Percentiles rank a stretch among this genome's conserved stretches.
Conservation (phyloP, 2,888 invertebrate genomes). For the Conchocele bisecta region DNA sequence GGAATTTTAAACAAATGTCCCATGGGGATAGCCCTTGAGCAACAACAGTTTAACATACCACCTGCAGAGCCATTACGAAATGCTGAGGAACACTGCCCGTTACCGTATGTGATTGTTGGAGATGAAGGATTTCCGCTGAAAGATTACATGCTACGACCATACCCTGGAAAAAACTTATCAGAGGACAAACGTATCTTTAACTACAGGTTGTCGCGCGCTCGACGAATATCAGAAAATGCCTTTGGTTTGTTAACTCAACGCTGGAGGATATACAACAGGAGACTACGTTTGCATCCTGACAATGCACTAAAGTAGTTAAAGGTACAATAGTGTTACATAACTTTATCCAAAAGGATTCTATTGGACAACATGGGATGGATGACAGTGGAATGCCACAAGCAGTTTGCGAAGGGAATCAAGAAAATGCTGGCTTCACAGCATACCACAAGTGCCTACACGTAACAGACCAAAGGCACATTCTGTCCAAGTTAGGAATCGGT, state of each 20-base stretch:
- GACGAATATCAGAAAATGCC: slow-evolving; percentile 26
- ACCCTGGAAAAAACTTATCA: slow-evolving; percentile 14
- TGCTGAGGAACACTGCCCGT: too few relatives aligned
- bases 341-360: slow-evolving; percentile 12
- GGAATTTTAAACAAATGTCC: too few relatives aligned
- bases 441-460: too few relatives aligned
- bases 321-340: slow-evolving; percentile 33
- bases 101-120: slow-evolving; percentile 27
- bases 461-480: too few relatives aligned
- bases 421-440: too few relatives aligned
- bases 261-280: slow-evolving; percentile 10
- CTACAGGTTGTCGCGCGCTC: slow-evolving; percentile 18
- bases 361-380: too few relatives aligned
- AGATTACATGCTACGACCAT: slow-evolving; percentile 49
- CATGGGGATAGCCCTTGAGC: too few relatives aligned
- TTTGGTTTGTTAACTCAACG: slow-evolving; percentile 16
- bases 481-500: too few relatives aligned
- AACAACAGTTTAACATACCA: too few relatives aligned
- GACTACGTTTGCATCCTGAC: slow-evolving; percentile 22
- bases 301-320: slow-evolving; percentile 13
- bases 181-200: slow-evolving; percentile 10
- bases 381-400: too few relatives aligned
- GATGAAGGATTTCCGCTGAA: slow-evolving; percentile 47
- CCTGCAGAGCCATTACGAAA: too few relatives aligned
- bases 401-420: too few relatives aligned